Evolutionary conservation across 2,797 vertebrate genomes (phyloP), one percentile per base, ranked within the genome.

Genomic region (Tenualosa ilisha): DNA sequence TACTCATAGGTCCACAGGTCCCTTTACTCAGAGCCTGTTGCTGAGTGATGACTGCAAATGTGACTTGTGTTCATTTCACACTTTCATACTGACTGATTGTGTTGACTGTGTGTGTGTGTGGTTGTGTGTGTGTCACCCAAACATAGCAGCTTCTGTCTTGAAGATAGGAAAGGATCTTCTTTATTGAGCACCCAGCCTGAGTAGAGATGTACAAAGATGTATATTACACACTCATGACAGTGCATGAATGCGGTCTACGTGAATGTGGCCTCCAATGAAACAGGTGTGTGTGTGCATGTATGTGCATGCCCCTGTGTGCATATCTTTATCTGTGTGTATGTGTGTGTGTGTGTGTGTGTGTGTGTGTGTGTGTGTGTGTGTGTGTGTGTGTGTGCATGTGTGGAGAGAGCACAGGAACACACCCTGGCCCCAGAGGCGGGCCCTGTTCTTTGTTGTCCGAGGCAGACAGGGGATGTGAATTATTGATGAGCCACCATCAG

Each of bases 401-500:
- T 79, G 40, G 6, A 7, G 17, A 20, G 40, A 79, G 13, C 40
- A 79, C 40, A 46, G 17, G 22, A 79, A 79, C 72, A 79, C 72
- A 79, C 15, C 72, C 72, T 79, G 37, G 40, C 17, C 81, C 82
- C 59, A 43, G 83, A 82, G 85, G 79, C 82, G 79, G 72, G 82
- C 82, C 86, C 65, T 84, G 89, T 59, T 89, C 87, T 88, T 88
- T 91, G 89, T 91, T 91, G 89, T 91, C 88, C 46, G 85, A 90
- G 82, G 87, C 84, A 88, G 82, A 89, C 83, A 79, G 72, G 84
- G 86, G 49, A 85, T 88, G 86, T 93, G 86, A 91, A 91, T 94
- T 93, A 94, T 93, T 94, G 88, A 93, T 94, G 89, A 90, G 79
- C 82, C 54, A 79, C 89, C 83, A 85, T 90, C 89, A 85, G 89